Base-by-base conservation (phyloP, 2,888 invertebrate species). In the Pachymerium ferrugineum region DNA sequence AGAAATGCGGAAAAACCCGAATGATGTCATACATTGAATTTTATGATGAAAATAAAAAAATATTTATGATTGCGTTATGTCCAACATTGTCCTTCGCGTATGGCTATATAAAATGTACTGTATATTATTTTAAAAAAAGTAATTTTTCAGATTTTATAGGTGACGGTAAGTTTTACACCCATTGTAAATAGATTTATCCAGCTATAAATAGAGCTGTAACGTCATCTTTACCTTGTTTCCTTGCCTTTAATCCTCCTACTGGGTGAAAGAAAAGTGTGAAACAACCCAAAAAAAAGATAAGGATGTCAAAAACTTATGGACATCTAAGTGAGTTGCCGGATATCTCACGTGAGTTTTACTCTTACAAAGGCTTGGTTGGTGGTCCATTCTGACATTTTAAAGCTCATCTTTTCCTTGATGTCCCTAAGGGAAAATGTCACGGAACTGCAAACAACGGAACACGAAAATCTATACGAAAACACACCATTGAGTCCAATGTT, bases 391-490 rank as follows among this genome's bases (percentile, higher is more conserved):
- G 62, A 62, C 28, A 62, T 62, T 62, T 62, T 62, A 62, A 62
- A 62, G 28, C 62, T 62, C 62, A 28, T 62, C 28, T 62, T 62
- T 62, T 22, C 62, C 22, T 28, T n/a, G 22, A 28, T 28, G 62
- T 62, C 62, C 28, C 62, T 10, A 25, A 62, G 62, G 62, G 25
- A 25, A 62, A 62, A 62, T 62, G 28, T 62, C 62, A 62, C 62
- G 62, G 62, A 3, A 25, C 62, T 22, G 12, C 62, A 62, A 62
- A 22, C 62, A 62, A 62, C 14, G 28, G 25, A 62, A 12, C 22
- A 62, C 25, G n/a, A 62, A 62, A 62, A 62, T 62, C 62, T 62
- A 62, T 62, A 62, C 28, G n/a, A n/a, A n/a, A n/a, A n/a, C n/a
- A n/a, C n/a, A n/a, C n/a, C n/a, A n/a, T n/a, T n/a, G n/a, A n/a